Conservation (phyloP, 2,113 vertebrate genomes). For the Gobio gobio region DNA sequence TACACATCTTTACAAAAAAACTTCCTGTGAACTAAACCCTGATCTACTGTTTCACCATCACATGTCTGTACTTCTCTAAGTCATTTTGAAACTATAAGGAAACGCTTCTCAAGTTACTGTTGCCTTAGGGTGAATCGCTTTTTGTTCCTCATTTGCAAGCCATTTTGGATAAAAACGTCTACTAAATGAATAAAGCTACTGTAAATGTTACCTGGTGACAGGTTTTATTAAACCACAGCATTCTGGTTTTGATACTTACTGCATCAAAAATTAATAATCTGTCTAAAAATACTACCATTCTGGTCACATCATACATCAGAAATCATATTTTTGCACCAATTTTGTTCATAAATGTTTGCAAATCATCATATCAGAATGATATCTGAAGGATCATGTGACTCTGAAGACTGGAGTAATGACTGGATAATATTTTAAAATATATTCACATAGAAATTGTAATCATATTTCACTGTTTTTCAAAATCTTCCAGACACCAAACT, state of each 20-base stretch:
- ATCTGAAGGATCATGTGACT: neutral
- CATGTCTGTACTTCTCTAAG: neutral
- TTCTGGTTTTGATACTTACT: neutral
- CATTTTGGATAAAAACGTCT: neutral
- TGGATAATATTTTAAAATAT: neutral
- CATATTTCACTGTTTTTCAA: neutral
- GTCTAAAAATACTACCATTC: neutral
- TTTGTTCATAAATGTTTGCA: neutral
- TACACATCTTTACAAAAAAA: too few species aligned
- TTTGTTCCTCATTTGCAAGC: neutral
- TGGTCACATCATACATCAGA: neutral
- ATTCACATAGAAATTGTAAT: neutral
- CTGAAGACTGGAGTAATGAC: neutral
- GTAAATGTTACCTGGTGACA: neutral
- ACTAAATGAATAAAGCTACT: neutral
- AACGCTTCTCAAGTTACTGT: neutral
- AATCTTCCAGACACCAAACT: neutral
- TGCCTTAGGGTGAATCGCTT: neutral
- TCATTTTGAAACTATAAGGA: too few species aligned
- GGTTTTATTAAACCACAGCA: neutral
- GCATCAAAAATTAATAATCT: neutral
- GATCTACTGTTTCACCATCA: neutral
- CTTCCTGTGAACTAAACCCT: neutral
- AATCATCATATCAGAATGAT: neutral
- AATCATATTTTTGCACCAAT: neutral